Conservation (phyloP, 2,113 vertebrate genomes). For the Gracilinanus agilis region DNA sequence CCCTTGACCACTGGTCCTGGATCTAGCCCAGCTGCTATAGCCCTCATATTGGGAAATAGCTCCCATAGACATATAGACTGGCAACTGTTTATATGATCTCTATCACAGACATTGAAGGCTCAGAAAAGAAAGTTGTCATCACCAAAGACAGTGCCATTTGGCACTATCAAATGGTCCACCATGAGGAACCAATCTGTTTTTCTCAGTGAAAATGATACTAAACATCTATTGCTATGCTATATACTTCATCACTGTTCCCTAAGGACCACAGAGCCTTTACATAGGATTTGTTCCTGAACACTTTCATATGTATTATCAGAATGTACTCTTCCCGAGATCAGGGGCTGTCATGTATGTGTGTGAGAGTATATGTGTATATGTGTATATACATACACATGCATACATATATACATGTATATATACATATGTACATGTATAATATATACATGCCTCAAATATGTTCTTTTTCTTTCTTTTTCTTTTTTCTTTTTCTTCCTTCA, state of each 20-base stretch:
- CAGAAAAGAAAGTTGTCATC: background rate
- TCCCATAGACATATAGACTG: background rate
- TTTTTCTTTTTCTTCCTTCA: too few species aligned
- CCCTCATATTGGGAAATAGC: background rate
- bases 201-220: background rate
- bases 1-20: background rate
- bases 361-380: too few species aligned
- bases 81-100: background rate
- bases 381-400: background rate
- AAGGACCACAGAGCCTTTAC: background rate
- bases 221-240: background rate
- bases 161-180: background rate
- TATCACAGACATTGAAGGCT: background rate
- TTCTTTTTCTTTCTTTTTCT: background rate
- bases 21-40: background rate
- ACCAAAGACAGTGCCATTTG: background rate
- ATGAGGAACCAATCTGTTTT: background rate
- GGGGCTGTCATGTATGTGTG: background rate
- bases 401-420: too few species aligned
- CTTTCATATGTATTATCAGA: background rate
- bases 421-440: too few species aligned
- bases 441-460: too few species aligned
- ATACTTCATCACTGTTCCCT: background rate
- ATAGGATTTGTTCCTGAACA: background rate
- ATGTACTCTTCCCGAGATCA: background rate